Evolutionary conservation across 2,113 vertebrate species (phyloP).

Genomic region (Petaurus breviceps): DNA sequence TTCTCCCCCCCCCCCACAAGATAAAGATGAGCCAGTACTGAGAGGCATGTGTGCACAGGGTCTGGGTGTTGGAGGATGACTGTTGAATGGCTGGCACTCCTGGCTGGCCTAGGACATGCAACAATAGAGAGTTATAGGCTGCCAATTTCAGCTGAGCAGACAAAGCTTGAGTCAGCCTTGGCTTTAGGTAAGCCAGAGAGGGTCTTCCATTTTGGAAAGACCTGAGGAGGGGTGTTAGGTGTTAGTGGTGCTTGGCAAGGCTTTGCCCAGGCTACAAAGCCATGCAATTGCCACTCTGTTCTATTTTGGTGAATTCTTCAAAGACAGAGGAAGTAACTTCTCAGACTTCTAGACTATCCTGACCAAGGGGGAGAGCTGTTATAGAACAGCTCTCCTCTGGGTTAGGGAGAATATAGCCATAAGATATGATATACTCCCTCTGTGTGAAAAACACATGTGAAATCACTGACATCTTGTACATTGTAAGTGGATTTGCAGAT

Average conservation of each 20-base stretch:
- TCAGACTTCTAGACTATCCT: slow-evolving; percentile 76
- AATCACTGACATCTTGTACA: background rate
- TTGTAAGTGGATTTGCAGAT: background rate
- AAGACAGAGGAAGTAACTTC: slow-evolving; percentile 3
- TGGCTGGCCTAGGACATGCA: slow-evolving; percentile 64
- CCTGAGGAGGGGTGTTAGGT: slow-evolving; percentile 60
- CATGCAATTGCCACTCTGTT: background rate
- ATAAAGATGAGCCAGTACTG: fast-evolving
- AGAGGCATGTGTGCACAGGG: slow-evolving; percentile 36
- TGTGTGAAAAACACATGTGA: background rate
- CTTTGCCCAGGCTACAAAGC: background rate
- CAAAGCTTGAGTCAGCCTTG: slow-evolving; percentile 74
- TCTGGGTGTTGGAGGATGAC: slow-evolving; percentile 55
- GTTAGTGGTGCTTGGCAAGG: slow-evolving; percentile 78
- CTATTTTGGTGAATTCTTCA: slow-evolving; percentile 18
- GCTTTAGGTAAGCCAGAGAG: slow-evolving; percentile 72
- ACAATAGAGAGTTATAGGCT: slow-evolving; percentile 61
- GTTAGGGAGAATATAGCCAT: background rate
- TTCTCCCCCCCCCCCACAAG: background rate
- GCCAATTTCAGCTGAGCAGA: slow-evolving; percentile 79
- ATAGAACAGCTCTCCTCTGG: background rate
- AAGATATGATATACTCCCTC: background rate
- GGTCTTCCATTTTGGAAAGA: slow-evolving; percentile 79
- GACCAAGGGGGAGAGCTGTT: slow-evolving; percentile 57
- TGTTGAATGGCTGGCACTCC: slow-evolving; percentile 71